These are phyloP conservation scores for Drosophila leontia DNA, from an alignment of 1,140 invertebrate species.

Conservation along the genomic window DNA sequence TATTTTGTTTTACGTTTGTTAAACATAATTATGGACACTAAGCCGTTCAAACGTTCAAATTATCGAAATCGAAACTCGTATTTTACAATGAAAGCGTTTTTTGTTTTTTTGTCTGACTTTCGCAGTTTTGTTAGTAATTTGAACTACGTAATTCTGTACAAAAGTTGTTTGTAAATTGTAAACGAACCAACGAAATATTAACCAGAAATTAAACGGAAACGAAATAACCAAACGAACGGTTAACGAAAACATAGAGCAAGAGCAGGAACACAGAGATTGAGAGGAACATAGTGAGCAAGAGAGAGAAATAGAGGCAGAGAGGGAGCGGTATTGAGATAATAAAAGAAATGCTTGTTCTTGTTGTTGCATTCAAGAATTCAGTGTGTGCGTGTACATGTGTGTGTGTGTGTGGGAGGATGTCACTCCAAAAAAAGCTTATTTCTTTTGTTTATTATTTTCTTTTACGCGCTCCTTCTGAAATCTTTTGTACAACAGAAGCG, in stretches of 20 bases:
- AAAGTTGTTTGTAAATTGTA: conserved; percentile 42
- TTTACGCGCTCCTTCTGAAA: conserved; percentile 60
- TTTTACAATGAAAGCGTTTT: conserved; percentile 74
- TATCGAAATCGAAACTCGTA: conserved; percentile 57
- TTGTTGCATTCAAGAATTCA: conserved; percentile 65
- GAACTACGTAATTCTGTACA: conserved; percentile 61
- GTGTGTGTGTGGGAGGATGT: conserved; percentile 19
- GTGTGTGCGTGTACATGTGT: conserved; percentile 47
- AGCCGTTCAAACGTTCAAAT: conserved; percentile 72
- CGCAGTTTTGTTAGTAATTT: conserved; percentile 70
- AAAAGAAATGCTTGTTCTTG: conserved; percentile 25
- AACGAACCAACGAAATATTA: conserved; percentile 45
- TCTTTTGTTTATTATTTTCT: conserved; percentile 3
- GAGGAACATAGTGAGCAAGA: conserved; percentile 28
- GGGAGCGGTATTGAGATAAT: conserved; percentile 35
- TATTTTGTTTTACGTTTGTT: conserved; percentile 38
- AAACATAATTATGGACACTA: conserved; percentile 71
- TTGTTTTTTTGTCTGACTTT: conserved; percentile 34
- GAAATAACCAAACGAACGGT: conserved; percentile 39
- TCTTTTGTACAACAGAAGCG: conserved; percentile 69
- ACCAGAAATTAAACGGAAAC: conserved; percentile 44
- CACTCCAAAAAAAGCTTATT: conserved; percentile 27
- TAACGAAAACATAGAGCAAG: conserved; percentile 49
- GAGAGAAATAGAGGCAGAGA: conserved; percentile 34
- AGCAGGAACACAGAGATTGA: conserved; percentile 28